Base-by-base conservation (phyloP, 2,113 vertebrate species). In the Phrynosoma platyrhinos region DNA sequence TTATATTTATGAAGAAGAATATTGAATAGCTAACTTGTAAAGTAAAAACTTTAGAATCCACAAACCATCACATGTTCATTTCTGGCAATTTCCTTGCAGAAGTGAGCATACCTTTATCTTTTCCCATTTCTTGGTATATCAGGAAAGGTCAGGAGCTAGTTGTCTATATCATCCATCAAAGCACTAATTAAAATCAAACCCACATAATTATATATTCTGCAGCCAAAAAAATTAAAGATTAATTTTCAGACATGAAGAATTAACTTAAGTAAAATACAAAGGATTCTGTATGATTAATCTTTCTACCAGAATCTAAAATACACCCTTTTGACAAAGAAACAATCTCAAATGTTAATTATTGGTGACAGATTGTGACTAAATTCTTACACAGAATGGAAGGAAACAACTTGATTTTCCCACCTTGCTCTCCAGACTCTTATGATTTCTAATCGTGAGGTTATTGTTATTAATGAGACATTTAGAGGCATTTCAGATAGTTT, bases 281-380 rank as follows among this genome's bases (percentile, higher is more conserved):
- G 21, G 42, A 71, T 83, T 83, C 42, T 83, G 82, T 71, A 83
- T 83, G 42, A 83, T 72, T 83, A 71, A 72, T 53, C 42, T 72
- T 72, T 83, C 27, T 72, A 32, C 27, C 13, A 72, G 16, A 83
- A 83, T 71, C 25, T 9, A 30, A 86, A 79, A 74, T 30, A 84
- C 53, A 84, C 52, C n/a, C 53, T 84, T 84, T 84, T 84, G 83
- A 86, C n/a, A 79, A 86, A 79, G 77, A 71, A 66, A n/a, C 30
- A 52, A 23, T 55, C 47, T 71, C 32, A 87, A 87, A 71, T 87
- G n/a, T 36, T 79, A 86, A 79, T 69, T 71, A 64, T 71, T 79
- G 66, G 12, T 86, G 78, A 79, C 47, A 79, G 77, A 79, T 79
- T 79, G 77, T 86, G 66, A 71, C 64, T 71, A 36, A 21, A 79